Conservation (phyloP, 2,888 invertebrate species). For the Tetranychus truncatus region DNA sequence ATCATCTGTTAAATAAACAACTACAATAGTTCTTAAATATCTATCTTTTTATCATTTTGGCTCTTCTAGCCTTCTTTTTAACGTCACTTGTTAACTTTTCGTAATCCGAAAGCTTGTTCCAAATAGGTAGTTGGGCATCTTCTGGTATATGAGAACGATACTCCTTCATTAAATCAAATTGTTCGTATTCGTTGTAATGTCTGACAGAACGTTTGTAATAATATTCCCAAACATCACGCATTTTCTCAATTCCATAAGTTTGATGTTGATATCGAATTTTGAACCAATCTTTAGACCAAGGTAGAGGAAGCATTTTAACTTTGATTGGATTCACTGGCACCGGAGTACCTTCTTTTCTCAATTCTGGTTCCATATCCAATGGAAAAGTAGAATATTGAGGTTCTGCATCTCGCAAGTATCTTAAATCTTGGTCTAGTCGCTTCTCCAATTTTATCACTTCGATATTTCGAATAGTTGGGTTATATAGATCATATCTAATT, state of each 20-base stretch:
- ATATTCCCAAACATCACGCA: conserved; percentile 16
- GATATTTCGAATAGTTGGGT: conserved; percentile 70
- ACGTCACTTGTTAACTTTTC: neutral
- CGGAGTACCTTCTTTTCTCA: conserved; percentile 49
- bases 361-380: conserved; percentile 69
- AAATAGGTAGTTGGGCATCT: conserved; percentile 69
- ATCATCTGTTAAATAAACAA: too few relatives aligned
- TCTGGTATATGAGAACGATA: conserved; percentile 68
- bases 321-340: conserved; percentile 59
- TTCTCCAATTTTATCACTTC: conserved; percentile 81
- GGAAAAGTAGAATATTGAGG: conserved; percentile 82
- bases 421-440: conserved; percentile 66
- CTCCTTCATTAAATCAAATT: conserved; percentile 79
- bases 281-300: conserved; percentile 85
- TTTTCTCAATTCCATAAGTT: conserved; percentile 49
- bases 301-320: conserved; percentile 44
- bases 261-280: conserved; percentile 40
- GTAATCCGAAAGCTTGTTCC: conserved; percentile 46
- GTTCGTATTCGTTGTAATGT: conserved; percentile 38
- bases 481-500: conserved; percentile 69
- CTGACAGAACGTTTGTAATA: conserved; percentile 10
- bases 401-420: conserved; percentile 70
- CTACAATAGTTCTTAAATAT: too few relatives aligned
- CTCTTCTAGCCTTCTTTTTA: neutral
- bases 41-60: neutral